These are phyloP conservation scores for Araneus ventricosus DNA, from an alignment of 1,140 invertebrate species.

Conservation along the genomic window DNA sequence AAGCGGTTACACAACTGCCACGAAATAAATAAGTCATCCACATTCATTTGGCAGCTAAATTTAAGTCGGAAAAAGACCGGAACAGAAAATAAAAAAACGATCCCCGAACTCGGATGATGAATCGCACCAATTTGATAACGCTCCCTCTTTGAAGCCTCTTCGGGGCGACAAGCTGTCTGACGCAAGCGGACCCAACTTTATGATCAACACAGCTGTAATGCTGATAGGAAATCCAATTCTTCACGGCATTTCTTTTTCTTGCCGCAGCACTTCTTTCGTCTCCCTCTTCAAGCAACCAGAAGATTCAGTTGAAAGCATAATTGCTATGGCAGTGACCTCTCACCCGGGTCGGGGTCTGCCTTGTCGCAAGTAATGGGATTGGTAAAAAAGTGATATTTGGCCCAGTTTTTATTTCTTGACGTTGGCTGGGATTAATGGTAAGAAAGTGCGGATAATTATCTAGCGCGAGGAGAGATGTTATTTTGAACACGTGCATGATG, in stretches of 20 bases:
- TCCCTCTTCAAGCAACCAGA: constrained; percentile 3
- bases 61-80: neutral
- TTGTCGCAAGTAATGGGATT: neutral
- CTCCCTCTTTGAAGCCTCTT: neutral
- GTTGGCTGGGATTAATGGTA: constrained; percentile 34
- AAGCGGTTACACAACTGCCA: neutral
- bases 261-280: neutral
- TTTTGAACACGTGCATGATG: constrained; percentile 40
- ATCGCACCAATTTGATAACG: constrained; percentile 63
- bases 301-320: constrained; percentile 65
- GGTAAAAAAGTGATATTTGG: constrained; percentile 50
- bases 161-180: constrained; percentile 67
- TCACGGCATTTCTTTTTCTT: constrained; percentile 18
- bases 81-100: neutral
- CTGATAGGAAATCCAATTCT: constrained; percentile 68
- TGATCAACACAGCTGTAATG: constrained; percentile 69
- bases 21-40: neutral
- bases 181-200: constrained; percentile 29
- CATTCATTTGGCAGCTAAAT: constrained; percentile 36
- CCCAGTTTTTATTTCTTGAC: constrained; percentile 38
- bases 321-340: constrained; percentile 62
- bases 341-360: constrained; percentile 5
- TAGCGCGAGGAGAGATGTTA: constrained; percentile 20
- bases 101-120: neutral
- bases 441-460: constrained; percentile 43